A percentile compares a stretch with the other conserved stretches of the same genome.
phyloP scores from a whole-genome alignment of 2,113 vertebrate genomes.

The Panthera uncia region DNA sequence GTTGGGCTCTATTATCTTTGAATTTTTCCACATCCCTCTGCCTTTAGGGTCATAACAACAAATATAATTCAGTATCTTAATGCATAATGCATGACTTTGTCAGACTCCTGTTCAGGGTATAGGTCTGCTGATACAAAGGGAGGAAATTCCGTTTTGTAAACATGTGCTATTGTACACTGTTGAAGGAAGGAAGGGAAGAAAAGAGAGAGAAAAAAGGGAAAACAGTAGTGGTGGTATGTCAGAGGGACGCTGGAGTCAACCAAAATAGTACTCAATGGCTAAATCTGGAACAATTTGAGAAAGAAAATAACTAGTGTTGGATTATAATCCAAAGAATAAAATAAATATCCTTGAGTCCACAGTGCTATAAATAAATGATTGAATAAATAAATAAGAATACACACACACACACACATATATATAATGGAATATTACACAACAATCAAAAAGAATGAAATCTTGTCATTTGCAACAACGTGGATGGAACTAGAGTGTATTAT shows the following conservation, averaged over 20 bases:
- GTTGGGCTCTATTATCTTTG: background rate
- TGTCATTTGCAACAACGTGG: too few relatives aligned
- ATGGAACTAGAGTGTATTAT: too few relatives aligned
- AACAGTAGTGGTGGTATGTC: background rate
- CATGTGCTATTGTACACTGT: background rate
- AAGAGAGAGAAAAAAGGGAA: background rate
- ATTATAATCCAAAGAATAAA: background rate
- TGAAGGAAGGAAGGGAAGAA: background rate
- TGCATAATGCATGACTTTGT: rapidly evolving
- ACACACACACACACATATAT: too few relatives aligned
- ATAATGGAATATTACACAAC: background rate
- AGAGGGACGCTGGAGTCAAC: background rate
- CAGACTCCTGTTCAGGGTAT: background rate
- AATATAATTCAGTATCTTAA: background rate
- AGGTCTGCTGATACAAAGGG: too few relatives aligned
- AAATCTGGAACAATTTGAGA: background rate
- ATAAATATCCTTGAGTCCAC: background rate
- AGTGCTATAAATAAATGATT: background rate
- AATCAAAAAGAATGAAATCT: too few relatives aligned
- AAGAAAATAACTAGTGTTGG: background rate
- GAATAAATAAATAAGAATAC: background rate
- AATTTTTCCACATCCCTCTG: background rate
- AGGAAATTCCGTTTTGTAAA: background rate
- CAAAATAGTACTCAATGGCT: background rate
- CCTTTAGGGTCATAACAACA: background rate